Conservation (phyloP, 2,113 vertebrate genomes). For the Corapipo altera region DNA sequence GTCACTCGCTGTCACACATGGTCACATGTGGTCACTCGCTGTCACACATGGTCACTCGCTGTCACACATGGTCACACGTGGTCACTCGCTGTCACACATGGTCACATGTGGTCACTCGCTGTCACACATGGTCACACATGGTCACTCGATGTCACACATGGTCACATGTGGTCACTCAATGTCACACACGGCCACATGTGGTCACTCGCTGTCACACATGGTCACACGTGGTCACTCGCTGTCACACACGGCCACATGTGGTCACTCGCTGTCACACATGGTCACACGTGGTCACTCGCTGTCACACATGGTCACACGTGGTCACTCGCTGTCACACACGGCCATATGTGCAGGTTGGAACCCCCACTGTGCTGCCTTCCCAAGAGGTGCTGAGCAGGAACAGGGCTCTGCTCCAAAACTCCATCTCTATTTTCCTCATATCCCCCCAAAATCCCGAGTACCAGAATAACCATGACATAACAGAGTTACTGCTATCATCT, state of each 20-base stretch:
- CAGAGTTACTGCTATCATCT: background rate
- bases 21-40: background rate
- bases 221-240: background rate
- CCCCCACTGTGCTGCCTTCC: background rate
- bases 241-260: too few relatives aligned
- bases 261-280: too few relatives aligned
- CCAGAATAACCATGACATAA: background rate
- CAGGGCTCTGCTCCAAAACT: background rate
- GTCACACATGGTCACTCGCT: too few relatives aligned
- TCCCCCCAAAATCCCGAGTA: background rate
- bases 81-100: background rate
- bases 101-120: background rate
- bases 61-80: accelerated
- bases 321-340: background rate
- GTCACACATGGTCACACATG: accelerated
- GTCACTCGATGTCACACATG: background rate
- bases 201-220: too few relatives aligned
- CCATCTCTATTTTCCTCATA: background rate
- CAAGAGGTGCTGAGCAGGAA: background rate
- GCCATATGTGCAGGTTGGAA: background rate
- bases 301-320: accelerated
- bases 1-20: background rate
- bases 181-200: too few relatives aligned
- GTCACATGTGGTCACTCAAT: background rate
- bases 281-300: too few relatives aligned